phyloP scores from a whole-genome alignment of 2,113 vertebrate genomes.

The Myxocyprinus asiaticus region DNA sequence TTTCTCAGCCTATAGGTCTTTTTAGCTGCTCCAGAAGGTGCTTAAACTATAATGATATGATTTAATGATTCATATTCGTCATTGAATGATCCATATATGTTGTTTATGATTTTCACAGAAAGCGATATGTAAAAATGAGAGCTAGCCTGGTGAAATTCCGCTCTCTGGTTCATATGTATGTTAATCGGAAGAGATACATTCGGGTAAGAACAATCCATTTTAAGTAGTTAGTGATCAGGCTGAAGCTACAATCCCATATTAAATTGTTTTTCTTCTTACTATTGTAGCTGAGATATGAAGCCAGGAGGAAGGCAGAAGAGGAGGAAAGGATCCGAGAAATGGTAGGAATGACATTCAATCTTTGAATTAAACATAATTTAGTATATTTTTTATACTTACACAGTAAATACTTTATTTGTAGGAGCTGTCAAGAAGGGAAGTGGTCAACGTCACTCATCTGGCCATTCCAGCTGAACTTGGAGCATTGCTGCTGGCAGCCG shows the following conservation, averaged over 20 bases:
- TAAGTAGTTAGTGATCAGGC: neutral
- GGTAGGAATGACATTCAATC: conserved; percentile 63
- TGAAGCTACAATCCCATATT: neutral
- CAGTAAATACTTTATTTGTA: conserved; percentile 55
- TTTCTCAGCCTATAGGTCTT: neutral
- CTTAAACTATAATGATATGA: too few relatives aligned
- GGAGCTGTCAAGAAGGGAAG: conserved; percentile 89
- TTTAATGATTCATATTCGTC: too few relatives aligned
- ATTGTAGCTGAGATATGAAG: conserved; percentile 75
- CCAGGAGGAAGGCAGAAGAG: conserved; percentile 70
- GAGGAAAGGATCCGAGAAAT: conserved; percentile 76
- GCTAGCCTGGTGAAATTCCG: conserved; percentile 83
- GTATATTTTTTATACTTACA: neutral
- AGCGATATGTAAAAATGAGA: conserved; percentile 82
- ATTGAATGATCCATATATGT: too few relatives aligned
- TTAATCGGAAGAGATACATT: conserved; percentile 86
- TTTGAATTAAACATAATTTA: conserved; percentile 9
- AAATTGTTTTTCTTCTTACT: neutral
- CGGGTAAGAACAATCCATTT: conserved; percentile 76
- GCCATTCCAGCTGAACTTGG: conserved; percentile 90
- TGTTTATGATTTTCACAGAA: conserved; percentile 57
- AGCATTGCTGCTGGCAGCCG: conserved; percentile 77
- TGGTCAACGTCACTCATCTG: conserved; percentile 90
- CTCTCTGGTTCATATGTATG: conserved; percentile 85
- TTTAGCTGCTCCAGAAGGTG: neutral